Evolutionary conservation across 2,113 vertebrate species (phyloP), one percentile per base, ranked within the genome.

Genomic region (Porphyrio hochstetteri): DNA sequence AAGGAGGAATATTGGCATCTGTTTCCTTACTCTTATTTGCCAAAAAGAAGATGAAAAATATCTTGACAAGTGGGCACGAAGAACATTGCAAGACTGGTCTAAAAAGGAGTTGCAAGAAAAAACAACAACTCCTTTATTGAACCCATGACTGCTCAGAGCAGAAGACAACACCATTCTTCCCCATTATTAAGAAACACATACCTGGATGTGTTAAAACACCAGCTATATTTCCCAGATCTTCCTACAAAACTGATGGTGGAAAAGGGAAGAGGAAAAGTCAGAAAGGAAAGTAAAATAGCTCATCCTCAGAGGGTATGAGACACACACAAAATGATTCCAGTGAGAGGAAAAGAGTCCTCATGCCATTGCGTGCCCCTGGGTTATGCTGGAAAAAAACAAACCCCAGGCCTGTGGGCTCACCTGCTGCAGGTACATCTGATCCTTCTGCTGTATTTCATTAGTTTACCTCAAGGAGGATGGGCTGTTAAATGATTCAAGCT

Each of bases 401-500:
- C 9, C 0, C 0, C 75, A 0, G 7, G 19, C 64, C 86, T 14
- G 36, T 35, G 42, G 48, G 53, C 20, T 83, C 48, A 35, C 27
- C 70, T 92, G 85, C 78, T 53, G 38, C 92, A 77, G 90, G 71
- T 92, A 61, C 75, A 61, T 71, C 85, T 95, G 92, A 93, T 78
- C 93, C 63, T 82, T 82, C 85, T 92, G 93, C 71, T 90, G 70
- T 53, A 72, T 90, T 92, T 92, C 90, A 80, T 76, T 88, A 80
- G 10, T 64, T 14, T 65, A 31, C 57, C 88, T 94, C 82, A 81
- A 81, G 74, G 82, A 93, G 85, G 78, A 92, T 53, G 63, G 67
- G 82, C 78, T 97, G 29, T 90, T 96, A 95, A 96, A 93, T 97
- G 82, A 92, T 93, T 95, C 85, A 97, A 86, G 71, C 55, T 88